Base-by-base conservation (phyloP, 1,140 invertebrate genomes). In the Holcopasites calliopsidis region DNA sequence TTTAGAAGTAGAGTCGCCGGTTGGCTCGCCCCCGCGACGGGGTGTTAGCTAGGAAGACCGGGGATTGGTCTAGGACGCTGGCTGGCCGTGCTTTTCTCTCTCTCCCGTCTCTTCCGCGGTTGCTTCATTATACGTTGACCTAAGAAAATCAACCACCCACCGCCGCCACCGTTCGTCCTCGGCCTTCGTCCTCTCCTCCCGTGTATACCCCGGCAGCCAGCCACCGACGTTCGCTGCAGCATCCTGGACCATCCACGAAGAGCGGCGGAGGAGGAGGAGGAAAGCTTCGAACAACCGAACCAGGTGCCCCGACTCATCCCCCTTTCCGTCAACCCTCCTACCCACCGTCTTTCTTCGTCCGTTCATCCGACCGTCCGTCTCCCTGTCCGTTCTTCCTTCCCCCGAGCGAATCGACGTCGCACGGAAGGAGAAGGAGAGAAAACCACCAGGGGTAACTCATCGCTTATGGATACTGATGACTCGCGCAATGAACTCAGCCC, bases 401-500 rank as follows among this genome's bases (percentile, higher is more conserved):
- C n/a, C n/a, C n/a, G n/a, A 65, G 50, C 75, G 58, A 64, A 60
- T 55, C 68, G 38, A 23, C 33, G 78, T 26, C 44, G 38, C 58
- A 44, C 5, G 35, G 79, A 31, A 18, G 2, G 65, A 65, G 49
- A 49, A 55, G 64, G 71, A 47, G 72, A 80, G 77, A n/a, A 47
- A 13, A 4, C 16, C 44, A 79, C 65, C 74, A 68, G 87, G 88
- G 89, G 89, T 87, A 91, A 89, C 90, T 91, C 91, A 92, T 92
- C 89, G 90, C 89, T 91, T 92, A 91, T 92, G 90, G 91, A 91
- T 92, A 92, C 91, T 91, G 91, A 91, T 92, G 91, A 91, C 90
- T 91, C 89, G 88, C 89, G 88, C 89, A 92, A 91, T 92, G 90
- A 92, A 91, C 90, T 90, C 87, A 87, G 82, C 88, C 86, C 86